A percentile compares a stretch with the other conserved stretches of the same genome.
Evolutionary conservation across 2,888 invertebrate species (phyloP).

Genomic region (Ectemnius cavifrons): DNA sequence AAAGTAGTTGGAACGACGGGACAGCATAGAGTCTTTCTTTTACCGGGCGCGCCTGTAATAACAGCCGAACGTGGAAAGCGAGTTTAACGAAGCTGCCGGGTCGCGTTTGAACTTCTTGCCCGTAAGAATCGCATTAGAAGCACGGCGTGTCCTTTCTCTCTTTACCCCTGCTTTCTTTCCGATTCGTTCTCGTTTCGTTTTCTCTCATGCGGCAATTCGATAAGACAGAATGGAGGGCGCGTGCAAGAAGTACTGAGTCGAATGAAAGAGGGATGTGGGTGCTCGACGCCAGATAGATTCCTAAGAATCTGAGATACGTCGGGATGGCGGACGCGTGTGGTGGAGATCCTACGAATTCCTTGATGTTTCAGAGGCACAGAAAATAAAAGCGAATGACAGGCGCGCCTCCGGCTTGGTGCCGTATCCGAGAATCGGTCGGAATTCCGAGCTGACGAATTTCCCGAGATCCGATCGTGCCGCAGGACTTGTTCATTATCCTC

Average conservation of each 20-base stretch:
- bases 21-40: too few species aligned
- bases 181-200: too few species aligned
- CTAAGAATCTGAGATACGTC: too few species aligned
- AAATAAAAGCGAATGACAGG: conserved; percentile 60
- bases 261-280: too few species aligned
- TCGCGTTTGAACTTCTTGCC: background rate
- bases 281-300: too few species aligned
- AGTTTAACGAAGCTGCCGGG: background rate
- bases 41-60: too few species aligned
- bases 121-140: conserved; percentile 15
- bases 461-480: conserved; percentile 60
- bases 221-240: too few species aligned
- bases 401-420: conserved; percentile 65
- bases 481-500: conserved; percentile 62
- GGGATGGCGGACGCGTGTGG: background rate
- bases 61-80: too few species aligned
- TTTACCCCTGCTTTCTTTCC: background rate
- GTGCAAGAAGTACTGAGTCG: too few species aligned
- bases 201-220: too few species aligned
- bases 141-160: background rate
- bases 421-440: conserved; percentile 69
- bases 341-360: background rate
- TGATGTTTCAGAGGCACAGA: conserved; percentile 59
- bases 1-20: too few species aligned
- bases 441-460: conserved; percentile 57